Base-by-base conservation (phyloP, 2,888 invertebrate genomes). In the Diloba caeruleocephala region DNA sequence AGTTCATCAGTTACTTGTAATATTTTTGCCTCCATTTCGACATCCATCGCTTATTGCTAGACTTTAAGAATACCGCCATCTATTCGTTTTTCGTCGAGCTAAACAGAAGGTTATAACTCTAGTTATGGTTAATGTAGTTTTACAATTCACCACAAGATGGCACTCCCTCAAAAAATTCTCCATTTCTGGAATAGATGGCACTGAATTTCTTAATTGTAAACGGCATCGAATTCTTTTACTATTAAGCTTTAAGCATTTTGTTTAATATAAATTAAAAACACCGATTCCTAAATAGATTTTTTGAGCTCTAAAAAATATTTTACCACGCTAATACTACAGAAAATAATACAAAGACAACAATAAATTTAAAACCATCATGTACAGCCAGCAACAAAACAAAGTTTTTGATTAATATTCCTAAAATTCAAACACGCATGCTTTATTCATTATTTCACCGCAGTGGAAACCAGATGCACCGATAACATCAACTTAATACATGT, bases 381-480 rank as follows among this genome's bases (percentile, higher is more conserved):
- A 45, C 21, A 15, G 23, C 7, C 23, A 41, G 14, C 28, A 45
- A 60, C 32, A 53, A 19, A 5, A 15, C 6, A 12, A 33, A n/a
- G 19, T 32, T 43, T 71, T 66, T 31, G 72, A 69, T 73, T 70
- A 19, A 76, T 74, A 87, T 86, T 80, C 84, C 78, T 73, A 52
- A 56, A 70, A 76, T 55, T 71, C 82, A 82, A 73, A 81, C 78
- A 76, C 69, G 82, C 78, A 82, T 82, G 78, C 74, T 72, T 79
- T 78, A 74, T 76, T 76, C 54, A 67, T 64, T 58, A 68, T 69
- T 58, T 59, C 68, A 74, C 70, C 74, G 72, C 74, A 73, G 74
- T 74, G 66, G 79, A 78, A 83, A 82, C 76, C 82, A 83, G 85
- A 84, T 81, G 81, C 77, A 74, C 59, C 62, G 85, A 87, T 87